Percentiles rank a stretch among this genome's conserved stretches.
Evolutionary conservation across 1,140 invertebrate species (phyloP).

Genomic region (Diprion similis): DNA sequence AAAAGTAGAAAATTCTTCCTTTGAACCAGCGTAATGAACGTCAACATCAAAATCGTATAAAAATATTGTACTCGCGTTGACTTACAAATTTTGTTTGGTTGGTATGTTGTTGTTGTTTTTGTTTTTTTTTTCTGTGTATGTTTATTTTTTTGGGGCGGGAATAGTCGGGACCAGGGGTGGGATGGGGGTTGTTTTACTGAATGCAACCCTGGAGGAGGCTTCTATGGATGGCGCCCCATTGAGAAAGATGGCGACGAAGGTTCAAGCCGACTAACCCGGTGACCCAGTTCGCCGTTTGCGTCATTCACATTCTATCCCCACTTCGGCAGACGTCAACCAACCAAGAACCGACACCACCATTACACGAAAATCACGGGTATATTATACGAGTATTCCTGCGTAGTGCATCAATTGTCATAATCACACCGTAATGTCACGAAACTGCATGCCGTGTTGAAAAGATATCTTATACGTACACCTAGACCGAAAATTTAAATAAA

Average conservation of each 20-base stretch:
- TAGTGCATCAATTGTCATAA: neutral
- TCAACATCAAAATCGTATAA: no score
- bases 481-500: no score
- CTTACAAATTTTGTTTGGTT: no score
- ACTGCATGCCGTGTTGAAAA: neutral
- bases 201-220: slow-evolving; percentile 32
- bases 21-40: no score
- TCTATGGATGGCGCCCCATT: slow-evolving; percentile 58
- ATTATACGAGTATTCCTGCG: neutral
- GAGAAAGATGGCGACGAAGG: slow-evolving; percentile 48
- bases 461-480: no score
- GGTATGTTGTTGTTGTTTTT: no score
- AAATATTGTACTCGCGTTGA: no score
- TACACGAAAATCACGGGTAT: slow-evolving; percentile 8
- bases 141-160: no score
- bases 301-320: slow-evolving; percentile 59
- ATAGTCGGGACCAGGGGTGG: no score
- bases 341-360: slow-evolving; percentile 27
- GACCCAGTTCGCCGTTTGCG: slow-evolving; percentile 59
- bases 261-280: slow-evolving; percentile 54
- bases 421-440: slow-evolving; percentile 11
- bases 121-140: no score
- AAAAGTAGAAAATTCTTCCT: no score
- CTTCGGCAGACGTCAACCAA: slow-evolving; percentile 31
- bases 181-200: neutral